Evolutionary conservation across 2,797 vertebrate species (phyloP), one percentile per base, ranked within the genome.

Genomic region (Brachyrhaphis roseni): DNA sequence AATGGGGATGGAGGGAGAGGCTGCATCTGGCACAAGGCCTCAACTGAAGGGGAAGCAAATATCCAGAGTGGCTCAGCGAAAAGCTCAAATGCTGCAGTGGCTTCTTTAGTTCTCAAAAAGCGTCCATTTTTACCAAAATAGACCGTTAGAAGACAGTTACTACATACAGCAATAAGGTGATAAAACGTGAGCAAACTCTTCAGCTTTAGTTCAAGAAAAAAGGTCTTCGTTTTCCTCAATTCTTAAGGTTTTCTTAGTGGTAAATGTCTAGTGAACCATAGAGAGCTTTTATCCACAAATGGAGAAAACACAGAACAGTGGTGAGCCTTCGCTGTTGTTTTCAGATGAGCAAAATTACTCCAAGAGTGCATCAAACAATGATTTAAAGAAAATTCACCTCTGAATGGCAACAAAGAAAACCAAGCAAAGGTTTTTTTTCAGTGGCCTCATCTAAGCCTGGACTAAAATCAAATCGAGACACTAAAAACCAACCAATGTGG

Each of bases 1-100:
- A 90, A 89, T 87, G 90, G 91, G 91, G 86, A 89, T 84, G 78
- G 87, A 87, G 87, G 86, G 89, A 88, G 86, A 89, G 88, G 88
- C 80, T 68, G 87, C 77, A 86, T 78, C 85, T 95, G 94, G 94
- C 91, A 6, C 8, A 28, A 57, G n/a, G 92, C 93, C 94, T 72
- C 26, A 85, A 76, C 83, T 76, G 62, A 82, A 84, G 53, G 64
- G 85, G 78, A 76, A 78, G 86, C 45, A 76, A 76, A 75, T 23
- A 62, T 34, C 59, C 28, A 16, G 23, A 28, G 39, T 16, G 11
- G 57, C 28, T 31, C 26, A 70, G 66, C 23, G 26, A 34, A 75
- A 46, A 10, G 18, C 41, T 36, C 28, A 47, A 46, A 47, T 20
- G 34, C 28, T 76, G 18, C 43, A 76, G 41, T 7, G 53, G 26